phyloP scores from a whole-genome alignment of 2,888 invertebrate genomes.

The Ophion ellenae region DNA sequence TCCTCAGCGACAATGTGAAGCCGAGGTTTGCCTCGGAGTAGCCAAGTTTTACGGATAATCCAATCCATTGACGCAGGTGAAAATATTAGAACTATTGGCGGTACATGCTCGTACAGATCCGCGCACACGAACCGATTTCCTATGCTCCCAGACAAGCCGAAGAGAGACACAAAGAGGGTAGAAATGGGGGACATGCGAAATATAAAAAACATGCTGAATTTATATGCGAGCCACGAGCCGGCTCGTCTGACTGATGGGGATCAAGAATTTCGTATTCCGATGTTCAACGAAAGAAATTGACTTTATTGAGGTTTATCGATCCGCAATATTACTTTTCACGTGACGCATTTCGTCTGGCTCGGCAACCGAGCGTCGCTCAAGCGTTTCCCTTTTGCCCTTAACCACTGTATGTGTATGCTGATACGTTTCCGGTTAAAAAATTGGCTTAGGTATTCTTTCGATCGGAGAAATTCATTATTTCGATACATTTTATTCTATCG shows the following conservation, averaged over 20 bases:
- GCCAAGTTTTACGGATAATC: neutral
- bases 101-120: no score
- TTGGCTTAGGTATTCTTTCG: neutral
- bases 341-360: conserved; percentile 34
- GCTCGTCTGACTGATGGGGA: conserved; percentile 79
- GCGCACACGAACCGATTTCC: conserved; percentile 1
- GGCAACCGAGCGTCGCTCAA: conserved; percentile 27
- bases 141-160: conserved; percentile 18
- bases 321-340: conserved; percentile 81
- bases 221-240: conserved; percentile 81
- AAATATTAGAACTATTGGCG: neutral
- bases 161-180: neutral
- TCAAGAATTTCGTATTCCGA: conserved; percentile 83
- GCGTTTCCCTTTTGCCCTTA: conserved; percentile 8
- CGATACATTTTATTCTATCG: neutral
- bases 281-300: conserved; percentile 83
- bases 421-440: neutral
- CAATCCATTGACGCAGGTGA: neutral
- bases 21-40: neutral
- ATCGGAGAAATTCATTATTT: neutral
- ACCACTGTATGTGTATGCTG: neutral
- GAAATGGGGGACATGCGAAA: conserved; percentile 3
- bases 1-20: neutral
- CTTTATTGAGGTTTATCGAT: conserved; percentile 84
- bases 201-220: conserved; percentile 79